Evolutionary conservation across 2,113 vertebrate species (phyloP), one percentile per base, ranked within the genome.

Genomic region (Aegotheles bennettii): DNA sequence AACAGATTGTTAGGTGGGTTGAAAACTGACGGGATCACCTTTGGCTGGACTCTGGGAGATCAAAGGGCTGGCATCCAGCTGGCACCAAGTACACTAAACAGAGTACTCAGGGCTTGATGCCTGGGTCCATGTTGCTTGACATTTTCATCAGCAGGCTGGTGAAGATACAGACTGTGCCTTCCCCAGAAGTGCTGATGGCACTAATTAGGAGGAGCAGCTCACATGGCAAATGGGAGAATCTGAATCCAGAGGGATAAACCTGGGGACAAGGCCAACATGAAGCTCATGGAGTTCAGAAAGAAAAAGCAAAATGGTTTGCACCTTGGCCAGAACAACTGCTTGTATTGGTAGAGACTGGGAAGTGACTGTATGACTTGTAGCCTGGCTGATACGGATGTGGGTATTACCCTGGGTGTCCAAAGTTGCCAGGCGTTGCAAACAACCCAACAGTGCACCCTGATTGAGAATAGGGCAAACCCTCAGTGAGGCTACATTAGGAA

Each of bases 1-100:
- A 94, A 57, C 87, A 95, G 90, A 92, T 74, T 94, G 89, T 86
- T 84, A 74, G 64, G 45, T 90, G 64, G 38, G 38, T 70, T 87
- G 79, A 70, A 77, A 70, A 83, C 64, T 87, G 76, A 43, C 1
- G n/a, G 59, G 76, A 71, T 48, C 84, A 89, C 91, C 69, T 63
- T 81, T 24, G 6, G 13, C 84, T 92, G 86, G 60, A 45, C 47
- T 84, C 47, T 69, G 56, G 38, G 54, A 69, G 20, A 67, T 74
- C 84, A 75, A 64, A 89, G 73, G 59, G 56, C 77, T 81, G 60
- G 25, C 33, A 35, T 77, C 67, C 83, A 90, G 42, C 86, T 90
- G 76, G 83, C 79, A 59, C 45, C 50, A 51, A 26, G 33, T 10
- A 74, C 54, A 74, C 54, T 47, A 45, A 86, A 56, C 42, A 23